Percentiles rank a stretch among this genome's conserved stretches.
These are phyloP conservation scores for Cervus canadensis DNA, from an alignment of 2,113 vertebrate species.

Conservation along the genomic window DNA sequence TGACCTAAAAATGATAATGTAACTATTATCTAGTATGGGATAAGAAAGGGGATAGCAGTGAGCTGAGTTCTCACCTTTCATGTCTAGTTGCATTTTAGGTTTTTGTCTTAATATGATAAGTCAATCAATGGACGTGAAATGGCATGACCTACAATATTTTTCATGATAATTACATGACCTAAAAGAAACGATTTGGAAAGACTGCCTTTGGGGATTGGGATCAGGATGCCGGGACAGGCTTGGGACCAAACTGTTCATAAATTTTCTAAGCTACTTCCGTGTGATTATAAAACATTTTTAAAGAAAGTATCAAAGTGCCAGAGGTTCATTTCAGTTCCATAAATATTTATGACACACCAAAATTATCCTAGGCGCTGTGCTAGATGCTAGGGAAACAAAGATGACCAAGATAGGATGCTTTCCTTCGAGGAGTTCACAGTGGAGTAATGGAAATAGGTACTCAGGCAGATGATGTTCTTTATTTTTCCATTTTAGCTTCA, in stretches of 20 bases:
- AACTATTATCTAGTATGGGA: not conserved
- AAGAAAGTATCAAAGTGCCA: not conserved
- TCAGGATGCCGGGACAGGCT: not conserved
- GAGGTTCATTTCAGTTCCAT: not conserved
- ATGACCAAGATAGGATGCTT: not conserved
- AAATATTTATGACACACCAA: conserved; percentile 30
- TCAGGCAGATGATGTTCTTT: not conserved
- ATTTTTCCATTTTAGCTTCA: not conserved
- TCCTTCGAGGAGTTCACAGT: not conserved
- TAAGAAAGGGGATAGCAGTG: not conserved
- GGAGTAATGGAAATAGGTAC: not conserved
- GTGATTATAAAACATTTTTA: not conserved
- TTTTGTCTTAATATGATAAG: not conserved
- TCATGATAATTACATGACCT: not conserved
- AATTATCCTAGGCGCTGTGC: not conserved
- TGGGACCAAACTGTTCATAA: not conserved
- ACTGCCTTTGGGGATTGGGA: not conserved
- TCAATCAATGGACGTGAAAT: not conserved
- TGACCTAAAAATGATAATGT: not conserved
- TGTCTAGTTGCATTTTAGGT: not conserved
- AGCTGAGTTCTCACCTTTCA: not conserved
- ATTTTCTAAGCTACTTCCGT: conserved; percentile 2
- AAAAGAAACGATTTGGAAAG: not conserved
- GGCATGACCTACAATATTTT: not conserved
- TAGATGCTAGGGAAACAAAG: not conserved